Percentiles rank a stretch among this genome's conserved stretches.
phyloP scores from a whole-genome alignment of 1,140 invertebrate genomes.

The Bradysia coprophila region DNA sequence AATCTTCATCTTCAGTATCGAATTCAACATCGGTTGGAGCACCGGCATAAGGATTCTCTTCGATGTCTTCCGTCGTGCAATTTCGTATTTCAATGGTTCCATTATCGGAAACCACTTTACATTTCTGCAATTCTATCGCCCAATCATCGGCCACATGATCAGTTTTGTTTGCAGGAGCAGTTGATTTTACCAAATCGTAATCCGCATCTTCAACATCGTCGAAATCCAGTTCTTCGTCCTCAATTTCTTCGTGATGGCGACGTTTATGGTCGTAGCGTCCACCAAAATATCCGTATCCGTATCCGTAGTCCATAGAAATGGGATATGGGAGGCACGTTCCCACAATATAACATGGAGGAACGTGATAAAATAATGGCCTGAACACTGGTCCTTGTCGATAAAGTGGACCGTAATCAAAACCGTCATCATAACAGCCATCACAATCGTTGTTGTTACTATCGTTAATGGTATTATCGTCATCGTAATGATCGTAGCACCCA shows the following conservation, averaged over 20 bases:
- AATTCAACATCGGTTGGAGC: neutral
- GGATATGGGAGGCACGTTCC: neutral
- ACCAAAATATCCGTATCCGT: neutral
- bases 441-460: slow-evolving; percentile 6
- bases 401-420: slow-evolving; percentile 4
- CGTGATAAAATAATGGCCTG: slow-evolving; percentile 9
- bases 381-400: slow-evolving; percentile 9
- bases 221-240: neutral
- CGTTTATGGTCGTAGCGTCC: slow-evolving; percentile 8
- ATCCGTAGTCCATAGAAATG: neutral
- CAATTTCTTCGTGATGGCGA: slow-evolving; percentile 8
- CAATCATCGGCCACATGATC: neutral
- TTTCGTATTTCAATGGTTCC: neutral
- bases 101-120: neutral
- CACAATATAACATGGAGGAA: slow-evolving; percentile 4
- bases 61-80: neutral
- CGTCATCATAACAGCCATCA: slow-evolving; percentile 8
- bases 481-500: slow-evolving; percentile 11
- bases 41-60: neutral
- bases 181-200: neutral
- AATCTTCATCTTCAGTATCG: no score
- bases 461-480: slow-evolving; percentile 7
- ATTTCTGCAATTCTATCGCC: neutral
- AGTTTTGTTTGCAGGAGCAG: neutral
- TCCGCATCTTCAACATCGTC: neutral